These are phyloP conservation scores for Arizona elegans DNA, from an alignment of 2,113 vertebrate genomes.

Conservation along the genomic window DNA sequence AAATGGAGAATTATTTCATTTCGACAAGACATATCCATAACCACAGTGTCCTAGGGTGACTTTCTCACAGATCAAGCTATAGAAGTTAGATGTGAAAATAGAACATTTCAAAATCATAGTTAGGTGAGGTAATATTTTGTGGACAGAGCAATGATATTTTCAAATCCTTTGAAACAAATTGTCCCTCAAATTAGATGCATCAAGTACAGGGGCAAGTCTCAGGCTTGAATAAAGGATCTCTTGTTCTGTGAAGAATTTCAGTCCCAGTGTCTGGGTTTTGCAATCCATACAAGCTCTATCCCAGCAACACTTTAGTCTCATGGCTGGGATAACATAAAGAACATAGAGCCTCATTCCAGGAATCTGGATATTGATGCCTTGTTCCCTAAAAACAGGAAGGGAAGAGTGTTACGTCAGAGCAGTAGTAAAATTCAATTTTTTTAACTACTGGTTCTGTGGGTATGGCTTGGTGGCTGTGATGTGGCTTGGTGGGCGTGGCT, in stretches of 20 bases:
- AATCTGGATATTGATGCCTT: too few species aligned
- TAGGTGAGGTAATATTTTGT: background rate
- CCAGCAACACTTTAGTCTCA: background rate
- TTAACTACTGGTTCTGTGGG: too few species aligned
- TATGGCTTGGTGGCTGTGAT: too few species aligned
- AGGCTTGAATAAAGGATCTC: background rate
- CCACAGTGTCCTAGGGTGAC: background rate
- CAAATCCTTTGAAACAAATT: background rate
- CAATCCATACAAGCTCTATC: background rate
- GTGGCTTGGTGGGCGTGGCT: too few species aligned
- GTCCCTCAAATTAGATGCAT: background rate
- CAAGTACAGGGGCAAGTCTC: background rate
- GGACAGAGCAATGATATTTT: background rate
- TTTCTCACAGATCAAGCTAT: background rate
- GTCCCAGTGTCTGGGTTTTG: background rate
- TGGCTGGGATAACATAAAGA: background rate
- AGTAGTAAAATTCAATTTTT: too few species aligned
- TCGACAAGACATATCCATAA: background rate
- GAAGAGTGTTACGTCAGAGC: background rate
- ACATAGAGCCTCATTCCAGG: background rate
- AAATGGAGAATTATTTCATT: background rate
- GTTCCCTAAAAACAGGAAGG: background rate
- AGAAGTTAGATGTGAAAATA: background rate
- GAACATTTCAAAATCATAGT: background rate
- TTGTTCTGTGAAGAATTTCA: background rate